phyloP scores from a whole-genome alignment of 1,140 invertebrate species.

The Drosophila azteca region DNA sequence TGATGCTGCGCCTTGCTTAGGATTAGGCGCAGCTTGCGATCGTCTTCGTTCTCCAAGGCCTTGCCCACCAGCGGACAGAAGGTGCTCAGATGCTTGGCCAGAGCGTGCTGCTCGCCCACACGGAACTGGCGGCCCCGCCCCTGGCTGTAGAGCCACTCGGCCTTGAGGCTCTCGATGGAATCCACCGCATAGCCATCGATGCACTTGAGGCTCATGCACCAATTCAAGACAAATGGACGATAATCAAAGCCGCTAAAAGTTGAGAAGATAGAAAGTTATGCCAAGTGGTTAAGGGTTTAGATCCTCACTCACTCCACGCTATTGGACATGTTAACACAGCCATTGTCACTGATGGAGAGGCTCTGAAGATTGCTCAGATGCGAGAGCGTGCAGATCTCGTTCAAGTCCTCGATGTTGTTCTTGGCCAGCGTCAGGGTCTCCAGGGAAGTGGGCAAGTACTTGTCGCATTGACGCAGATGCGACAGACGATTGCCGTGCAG shows the following conservation, averaged over 20 bases:
- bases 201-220: constrained; percentile 93
- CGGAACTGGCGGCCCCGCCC: constrained; percentile 94
- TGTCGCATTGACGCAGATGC: constrained; percentile 91
- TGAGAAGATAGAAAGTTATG: background rate
- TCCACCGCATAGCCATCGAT: constrained; percentile 95
- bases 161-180: constrained; percentile 94
- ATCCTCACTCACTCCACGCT: constrained; percentile 64
- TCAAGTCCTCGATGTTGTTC: constrained; percentile 93
- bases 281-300: too few relatives aligned
- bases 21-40: constrained; percentile 92
- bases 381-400: constrained; percentile 92
- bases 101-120: constrained; percentile 91
- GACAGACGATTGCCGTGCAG: constrained; percentile 94
- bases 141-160: constrained; percentile 97
- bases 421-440: constrained; percentile 91
- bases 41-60: constrained; percentile 91
- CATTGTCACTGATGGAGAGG: constrained; percentile 93
- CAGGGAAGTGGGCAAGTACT: constrained; percentile 90
- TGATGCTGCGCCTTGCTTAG: constrained; percentile 95
- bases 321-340: constrained; percentile 86
- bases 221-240: constrained; percentile 95
- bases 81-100: constrained; percentile 92
- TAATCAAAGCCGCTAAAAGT: constrained; percentile 92
- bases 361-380: constrained; percentile 90
- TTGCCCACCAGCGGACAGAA: constrained; percentile 91